Base-by-base conservation (phyloP, 2,113 vertebrate genomes). In the Numenius arquata region DNA sequence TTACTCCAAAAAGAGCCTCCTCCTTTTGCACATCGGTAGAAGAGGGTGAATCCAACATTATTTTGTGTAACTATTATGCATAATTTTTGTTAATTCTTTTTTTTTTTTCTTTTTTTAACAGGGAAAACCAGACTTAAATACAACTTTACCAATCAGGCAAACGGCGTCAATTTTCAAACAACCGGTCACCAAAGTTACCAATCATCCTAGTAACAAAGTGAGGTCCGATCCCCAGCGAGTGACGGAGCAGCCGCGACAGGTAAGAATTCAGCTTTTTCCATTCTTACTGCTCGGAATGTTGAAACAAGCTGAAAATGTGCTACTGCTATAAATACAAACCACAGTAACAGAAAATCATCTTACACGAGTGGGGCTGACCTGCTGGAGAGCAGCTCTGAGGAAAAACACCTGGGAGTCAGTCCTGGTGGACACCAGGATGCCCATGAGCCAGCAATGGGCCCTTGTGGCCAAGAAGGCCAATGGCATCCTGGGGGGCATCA, bases 121-220 rank as follows among this genome's bases (percentile, higher is more conserved):
- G 98, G 98, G 98, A 36, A 99, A 99, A 97, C 98, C 98, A 47
- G 99, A 99, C 96, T 97, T 99, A 94, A 99, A 99, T 92, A 99
- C 99, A 11, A 97, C 98, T 38, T 97, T 99, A 88, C 99, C 99
- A 13, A 99, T 99, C 96, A 98, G 99, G 93, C 99, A 99, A 93
- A 99, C 99, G 0, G 99, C 99, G 3, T 99, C 99, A 25, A 99
- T 99, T 97, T 99, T 99, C 95, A 99, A 99, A 94, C 99, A 99
- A 86, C 99, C 99, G 0, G 98, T 99, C 93, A 99, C 99, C 97
- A 99, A 99, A 98, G 98, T 99, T 55, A 99, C 99, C 10, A 98
- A 98, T 92, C 99, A 99, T 71, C 99, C 99, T 5, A 98, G 91
- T 71, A 99, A 99, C 97, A 99, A 99, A 97, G 99, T 99, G 82